Conservation (phyloP, 2,888 invertebrate species). For the Ophion ellenae region DNA sequence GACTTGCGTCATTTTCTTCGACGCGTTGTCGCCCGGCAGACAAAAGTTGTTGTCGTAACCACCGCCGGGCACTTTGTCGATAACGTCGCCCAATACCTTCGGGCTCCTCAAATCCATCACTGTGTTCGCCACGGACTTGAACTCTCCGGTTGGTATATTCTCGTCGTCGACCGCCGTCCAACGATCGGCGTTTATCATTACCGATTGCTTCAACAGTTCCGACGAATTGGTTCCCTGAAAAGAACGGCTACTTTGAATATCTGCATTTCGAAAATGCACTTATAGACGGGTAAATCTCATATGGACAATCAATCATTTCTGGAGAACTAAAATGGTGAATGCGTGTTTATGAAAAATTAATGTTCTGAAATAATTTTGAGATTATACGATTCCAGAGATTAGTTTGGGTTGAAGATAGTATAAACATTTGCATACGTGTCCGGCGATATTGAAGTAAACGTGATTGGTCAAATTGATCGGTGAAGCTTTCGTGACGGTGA, state of each 20-base stretch:
- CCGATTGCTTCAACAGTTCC: conserved; percentile 88
- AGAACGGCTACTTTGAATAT: background rate
- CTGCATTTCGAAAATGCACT: no score
- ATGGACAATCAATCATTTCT: background rate
- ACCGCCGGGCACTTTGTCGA: conserved; percentile 88
- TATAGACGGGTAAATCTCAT: background rate
- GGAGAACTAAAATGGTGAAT: no score
- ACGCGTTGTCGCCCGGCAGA: conserved; percentile 80
- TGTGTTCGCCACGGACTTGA: conserved; percentile 89
- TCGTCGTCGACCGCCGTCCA: conserved; percentile 90
- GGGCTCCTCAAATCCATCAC: conserved; percentile 90
- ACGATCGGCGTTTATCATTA: conserved; percentile 91
- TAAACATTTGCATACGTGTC: conserved; percentile 88
- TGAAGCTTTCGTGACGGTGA: conserved; percentile 91
- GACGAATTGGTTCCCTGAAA: conserved; percentile 86
- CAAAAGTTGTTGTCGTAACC: conserved; percentile 95
- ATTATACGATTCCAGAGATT: no score
- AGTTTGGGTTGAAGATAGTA: background rate
- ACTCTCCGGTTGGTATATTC: conserved; percentile 90
- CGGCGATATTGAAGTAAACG: conserved; percentile 96
- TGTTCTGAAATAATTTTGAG: no score
- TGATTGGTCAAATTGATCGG: conserved; percentile 95
- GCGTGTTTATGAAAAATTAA: no score
- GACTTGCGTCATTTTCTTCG: conserved; percentile 85
- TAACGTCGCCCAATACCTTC: conserved; percentile 87